phyloP scores from a whole-genome alignment of 1,140 invertebrate genomes.

The Pogonus chalceus region DNA sequence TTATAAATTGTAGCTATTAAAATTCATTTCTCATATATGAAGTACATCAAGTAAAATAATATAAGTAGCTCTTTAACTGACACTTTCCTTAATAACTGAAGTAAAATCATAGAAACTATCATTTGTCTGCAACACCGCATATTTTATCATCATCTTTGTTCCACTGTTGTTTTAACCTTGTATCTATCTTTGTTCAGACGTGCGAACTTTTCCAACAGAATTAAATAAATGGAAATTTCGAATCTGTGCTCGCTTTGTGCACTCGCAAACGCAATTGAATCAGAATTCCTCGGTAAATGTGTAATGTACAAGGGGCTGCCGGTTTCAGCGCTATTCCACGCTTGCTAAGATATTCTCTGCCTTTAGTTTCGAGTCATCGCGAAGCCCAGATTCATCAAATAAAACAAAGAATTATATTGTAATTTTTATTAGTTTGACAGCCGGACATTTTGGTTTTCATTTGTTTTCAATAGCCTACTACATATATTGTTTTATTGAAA shows the following conservation, averaged over 20 bases:
- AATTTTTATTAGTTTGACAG: too few relatives aligned
- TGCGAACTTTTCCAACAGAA: background rate
- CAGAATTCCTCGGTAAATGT: background rate
- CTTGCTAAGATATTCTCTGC: background rate
- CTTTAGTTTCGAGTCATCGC: too few relatives aligned
- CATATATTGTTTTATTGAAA: too few relatives aligned
- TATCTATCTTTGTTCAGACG: background rate
- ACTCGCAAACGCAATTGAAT: background rate
- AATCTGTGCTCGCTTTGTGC: background rate
- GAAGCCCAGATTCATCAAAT: too few relatives aligned
- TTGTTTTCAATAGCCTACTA: too few relatives aligned
- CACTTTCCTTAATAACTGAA: background rate
- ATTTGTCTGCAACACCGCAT: background rate
- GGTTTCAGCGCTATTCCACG: background rate
- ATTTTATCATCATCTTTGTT: background rate
- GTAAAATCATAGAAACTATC: background rate
- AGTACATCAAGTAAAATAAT: background rate
- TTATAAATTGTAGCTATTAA: too few relatives aligned
- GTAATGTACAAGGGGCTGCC: background rate
- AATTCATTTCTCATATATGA: too few relatives aligned
- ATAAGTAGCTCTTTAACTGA: background rate
- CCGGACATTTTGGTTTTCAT: too few relatives aligned
- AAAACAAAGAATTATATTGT: too few relatives aligned
- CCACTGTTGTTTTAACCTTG: background rate
- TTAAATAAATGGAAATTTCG: conserved; percentile 7